Evolutionary conservation across 2,888 invertebrate species (phyloP), one percentile per base, ranked within the genome.

Genomic region (Chymomyza amoena): DNA sequence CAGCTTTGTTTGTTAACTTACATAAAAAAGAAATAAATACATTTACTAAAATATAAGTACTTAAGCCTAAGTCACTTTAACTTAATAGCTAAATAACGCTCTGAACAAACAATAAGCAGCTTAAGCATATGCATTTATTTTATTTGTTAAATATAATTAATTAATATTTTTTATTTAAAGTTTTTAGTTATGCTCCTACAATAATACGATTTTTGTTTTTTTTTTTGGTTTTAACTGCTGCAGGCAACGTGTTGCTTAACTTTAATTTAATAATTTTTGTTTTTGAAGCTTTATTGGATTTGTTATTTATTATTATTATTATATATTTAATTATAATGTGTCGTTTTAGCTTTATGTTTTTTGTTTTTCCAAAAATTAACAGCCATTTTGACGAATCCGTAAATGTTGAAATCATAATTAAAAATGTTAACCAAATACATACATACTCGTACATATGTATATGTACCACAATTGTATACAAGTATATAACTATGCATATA

Each of bases 341-440:
- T 75, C 68, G 73, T 70, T 64, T 76, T 72, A 73, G 81, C 75
- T 89, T 97, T 96, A 81, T 93, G 93, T 65, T 95, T 95, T 95
- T 97, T 97, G 92, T 91, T 64, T 93, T 89, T 87, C 91, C 90
- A 89, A 87, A 90, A 88, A 90, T 90, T 90, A 90, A 90, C 90
- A 90, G 90, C 90, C 90, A 88, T 90, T 90, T 90, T 90, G 90
- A 90, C 90, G 90, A 90, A 89, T 90, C 83, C 73, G 79, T 87
- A 89, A 89, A 87, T 79, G 76, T 88, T 81, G 68, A 84, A 84
- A 86, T 75, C 54, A 87, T 79, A 81, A 70, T 61, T 73, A 73
- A 81, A 74, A 81, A 83, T 63, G 69, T n/a, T 28, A 86, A 84
- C 71, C 66, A 78, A 83, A 80, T 66, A 64, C 76, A 80, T 78